A percentile compares a stretch with the other conserved stretches of the same genome.
Evolutionary conservation across 2,888 invertebrate species (phyloP).

Genomic region (Tinea semifulvella): DNA sequence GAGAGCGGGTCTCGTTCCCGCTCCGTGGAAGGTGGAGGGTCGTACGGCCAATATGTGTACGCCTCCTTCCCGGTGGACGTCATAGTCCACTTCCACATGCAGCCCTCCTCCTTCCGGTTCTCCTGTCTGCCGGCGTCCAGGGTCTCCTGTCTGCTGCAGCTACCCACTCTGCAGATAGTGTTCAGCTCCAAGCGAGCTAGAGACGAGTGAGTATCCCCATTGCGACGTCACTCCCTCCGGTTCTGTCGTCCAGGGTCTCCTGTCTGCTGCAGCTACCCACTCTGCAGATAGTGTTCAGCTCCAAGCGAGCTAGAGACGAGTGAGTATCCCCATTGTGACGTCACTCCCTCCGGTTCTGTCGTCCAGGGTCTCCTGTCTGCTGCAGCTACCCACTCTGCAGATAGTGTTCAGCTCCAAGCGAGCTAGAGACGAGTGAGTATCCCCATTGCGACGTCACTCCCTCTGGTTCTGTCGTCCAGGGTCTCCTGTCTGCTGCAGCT

Average conservation of each 20-base stretch:
- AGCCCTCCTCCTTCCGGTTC: slow-evolving; percentile 95
- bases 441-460: no score
- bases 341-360: no score
- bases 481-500: slow-evolving; percentile 96
- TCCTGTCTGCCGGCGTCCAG: slow-evolving; percentile 94
- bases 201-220: slow-evolving; percentile 67
- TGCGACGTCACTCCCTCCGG: not conserved
- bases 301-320: slow-evolving; percentile 85
- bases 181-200: slow-evolving; percentile 93
- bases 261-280: slow-evolving; percentile 95
- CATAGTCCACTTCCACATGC: slow-evolving; percentile 98
- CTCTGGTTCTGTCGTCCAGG: no score
- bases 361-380: slow-evolving; percentile 93
- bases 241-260: slow-evolving; percentile 94
- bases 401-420: slow-evolving; percentile 96
- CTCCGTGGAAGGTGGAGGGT: no score
- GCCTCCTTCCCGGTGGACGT: slow-evolving; percentile 98
- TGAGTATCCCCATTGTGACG: no score
- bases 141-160: slow-evolving; percentile 94
- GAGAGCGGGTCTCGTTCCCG: no score
- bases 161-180: slow-evolving; percentile 96
- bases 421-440: slow-evolving; percentile 76
- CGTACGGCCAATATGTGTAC: slow-evolving; percentile 83
- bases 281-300: slow-evolving; percentile 97
- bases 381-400: slow-evolving; percentile 95